Evolutionary conservation across 1,140 invertebrate genomes (phyloP), one percentile per base, ranked within the genome.

Genomic region (Pogonomyrmex barbatus): DNA sequence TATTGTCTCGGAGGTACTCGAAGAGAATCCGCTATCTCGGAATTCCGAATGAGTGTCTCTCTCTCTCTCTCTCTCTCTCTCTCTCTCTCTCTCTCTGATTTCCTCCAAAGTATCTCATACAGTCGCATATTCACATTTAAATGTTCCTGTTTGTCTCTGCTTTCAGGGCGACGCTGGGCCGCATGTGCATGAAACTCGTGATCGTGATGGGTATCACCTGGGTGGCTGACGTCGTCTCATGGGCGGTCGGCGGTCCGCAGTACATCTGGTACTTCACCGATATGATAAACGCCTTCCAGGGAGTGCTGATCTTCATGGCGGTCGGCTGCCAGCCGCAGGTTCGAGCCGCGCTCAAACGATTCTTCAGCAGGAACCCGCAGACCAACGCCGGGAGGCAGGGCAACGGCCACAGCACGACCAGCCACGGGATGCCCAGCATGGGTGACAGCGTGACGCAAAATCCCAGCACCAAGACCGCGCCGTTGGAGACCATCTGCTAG

Each of bases 291-390:
- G 96, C 97, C 68, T 95, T 98, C 45, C 98, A 98, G 94, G 98
- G 98, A 58, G 96, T 98, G n/a, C 96, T 98, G 92, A 98, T 98
- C 77, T 98, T 98, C 93, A 96, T 97, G 87, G 98, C 98, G 58
- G 97, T 98, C 68, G 97, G 97, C 42, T 98, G 97, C 94, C 98
- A 98, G 95, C 97, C 97, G n/a, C 97, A 97, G 95, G 96, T 97
- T 50, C 96, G 97, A 92, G 96, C 96, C 33, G 97, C 97, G 30
- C 93, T 97, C 14, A 97, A 97, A 90, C 95, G 97, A 78, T 94
- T 97, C 81, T 96, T 96, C 95, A 95, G 96, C 95, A 95, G 94
- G 71, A 95, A 96, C 93, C 95, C 94, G 73, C 95, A 93, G 88
- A 96, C 94, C 88, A 96, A 95, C 79, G 95, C 95, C 50, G 95